Evolutionary conservation across 2,888 invertebrate genomes (phyloP).

Genomic region (Drosophila parthenogenetica): DNA sequence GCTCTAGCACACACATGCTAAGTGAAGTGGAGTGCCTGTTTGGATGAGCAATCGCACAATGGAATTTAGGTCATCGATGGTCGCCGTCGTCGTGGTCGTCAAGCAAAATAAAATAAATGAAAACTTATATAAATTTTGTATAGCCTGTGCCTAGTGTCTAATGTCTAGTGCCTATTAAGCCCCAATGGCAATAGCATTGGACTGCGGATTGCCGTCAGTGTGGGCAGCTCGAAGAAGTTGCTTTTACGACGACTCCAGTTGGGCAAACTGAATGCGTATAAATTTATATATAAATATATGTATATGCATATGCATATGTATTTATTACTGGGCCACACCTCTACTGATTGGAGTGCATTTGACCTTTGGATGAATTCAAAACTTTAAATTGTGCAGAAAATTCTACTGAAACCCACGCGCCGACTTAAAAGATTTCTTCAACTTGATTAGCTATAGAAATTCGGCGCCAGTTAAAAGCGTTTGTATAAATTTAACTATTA

Average conservation of each 20-base stretch:
- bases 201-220: constrained; percentile 34
- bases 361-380: constrained; percentile 51
- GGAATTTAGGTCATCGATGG: constrained; percentile 47
- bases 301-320: constrained; percentile 32
- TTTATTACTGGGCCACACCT: constrained; percentile 38
- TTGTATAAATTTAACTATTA: constrained; percentile 21
- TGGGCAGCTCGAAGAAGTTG: constrained; percentile 54
- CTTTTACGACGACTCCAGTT: constrained; percentile 46
- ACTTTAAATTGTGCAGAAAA: constrained; percentile 33
- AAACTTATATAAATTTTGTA: constrained; percentile 32
- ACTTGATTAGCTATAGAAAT: constrained; percentile 48
- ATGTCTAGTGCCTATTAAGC: constrained; percentile 8
- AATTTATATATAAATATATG: constrained; percentile 25
- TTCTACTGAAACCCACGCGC: constrained; percentile 30
- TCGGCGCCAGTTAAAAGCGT: constrained; percentile 45
- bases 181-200: constrained; percentile 50
- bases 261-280: constrained; percentile 41
- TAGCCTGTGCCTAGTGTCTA: constrained; percentile 19
- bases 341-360: constrained; percentile 21
- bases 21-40: constrained; percentile 14
- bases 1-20: not conserved
- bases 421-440: constrained; percentile 27
- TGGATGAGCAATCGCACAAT: constrained; percentile 28
- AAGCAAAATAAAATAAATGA: constrained; percentile 26
- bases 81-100: not conserved